Evolutionary conservation across 2,797 vertebrate genomes (phyloP).

Genomic region (Prionace glauca): DNA sequence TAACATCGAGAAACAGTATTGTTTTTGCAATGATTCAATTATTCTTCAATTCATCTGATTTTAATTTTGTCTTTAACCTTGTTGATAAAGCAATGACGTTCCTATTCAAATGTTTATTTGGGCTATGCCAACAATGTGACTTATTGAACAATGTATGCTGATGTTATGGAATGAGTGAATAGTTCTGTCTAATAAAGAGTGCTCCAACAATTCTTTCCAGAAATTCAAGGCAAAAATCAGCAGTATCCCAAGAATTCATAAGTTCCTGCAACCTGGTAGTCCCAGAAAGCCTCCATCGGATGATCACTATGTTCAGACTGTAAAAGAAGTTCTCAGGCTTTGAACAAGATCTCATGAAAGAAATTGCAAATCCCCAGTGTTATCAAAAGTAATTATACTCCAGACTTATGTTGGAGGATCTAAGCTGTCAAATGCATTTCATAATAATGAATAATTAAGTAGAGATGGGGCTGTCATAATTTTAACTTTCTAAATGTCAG

Average conservation of each 20-base stretch:
- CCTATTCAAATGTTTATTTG: background rate
- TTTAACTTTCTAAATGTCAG: background rate
- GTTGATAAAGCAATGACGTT: background rate
- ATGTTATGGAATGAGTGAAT: background rate
- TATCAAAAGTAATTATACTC: background rate
- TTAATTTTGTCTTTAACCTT: background rate
- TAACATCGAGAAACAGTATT: too few species aligned
- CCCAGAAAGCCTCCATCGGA: conserved; percentile 60
- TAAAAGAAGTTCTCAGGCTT: conserved; percentile 51
- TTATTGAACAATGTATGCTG: background rate
- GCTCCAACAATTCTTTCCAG: conserved; percentile 49
- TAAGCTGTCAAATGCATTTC: background rate
- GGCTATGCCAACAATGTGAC: background rate
- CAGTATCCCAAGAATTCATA: conserved; percentile 59
- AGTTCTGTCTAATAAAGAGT: background rate
- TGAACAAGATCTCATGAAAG: conserved; percentile 17
- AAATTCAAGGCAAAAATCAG: conserved; percentile 70
- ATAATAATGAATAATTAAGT: background rate
- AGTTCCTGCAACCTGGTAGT: conserved; percentile 76
- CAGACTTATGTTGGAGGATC: background rate
- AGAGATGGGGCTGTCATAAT: background rate
- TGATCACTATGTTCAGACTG: conserved; percentile 47
- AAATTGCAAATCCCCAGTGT: background rate
- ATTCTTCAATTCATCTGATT: background rate
- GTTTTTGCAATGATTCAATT: too few species aligned